Evolutionary conservation across 2,113 vertebrate genomes (phyloP), one percentile per base, ranked within the genome.

Genomic region (Bufo gargarizans): DNA sequence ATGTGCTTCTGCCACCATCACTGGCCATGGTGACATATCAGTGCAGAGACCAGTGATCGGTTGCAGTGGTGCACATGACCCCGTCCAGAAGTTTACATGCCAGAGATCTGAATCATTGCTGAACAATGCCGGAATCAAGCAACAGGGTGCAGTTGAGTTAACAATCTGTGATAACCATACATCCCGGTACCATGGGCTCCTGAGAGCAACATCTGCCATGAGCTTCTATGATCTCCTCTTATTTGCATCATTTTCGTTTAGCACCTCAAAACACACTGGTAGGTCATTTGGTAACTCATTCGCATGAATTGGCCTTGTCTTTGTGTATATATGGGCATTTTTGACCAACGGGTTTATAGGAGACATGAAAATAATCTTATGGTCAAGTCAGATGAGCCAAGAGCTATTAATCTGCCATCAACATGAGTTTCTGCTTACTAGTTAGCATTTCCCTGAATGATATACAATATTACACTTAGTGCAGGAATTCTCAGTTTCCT

Each of bases 291-390:
- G 12, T 45, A 72, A 72, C 12, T 45, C 9, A 8, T 49, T 47
- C 17, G 20, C 67, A 14, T 74, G 45, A 33, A 74, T 74, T 74
- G 71, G 71, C 45, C 43, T 2, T 20, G 72, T 50, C 45, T 50
- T 17, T 11, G 8, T 76, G 45, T 76, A 8, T 76, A 10, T 67
- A 20, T 76, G 45, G 20, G 53, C 67, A 71, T 69, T 84, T 84
- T 84, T 43, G 49, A 71, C 63, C 82, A 84, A 50, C 47, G 82
- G 63, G 47, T 84, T 84, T 69, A 55, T 69, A 84, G 82, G 63
- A 84, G 82, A 84, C 82, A 84, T 71, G 82, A 84, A 84, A 84
- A 84, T 84, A 71, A 84, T 84, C 82, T 55, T 84, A 69, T 84
- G 82, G 82, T 84, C 82, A 71, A 12, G 49, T 53, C 47, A n/a